Percentiles rank a stretch among this genome's conserved stretches.
Conservation (phyloP, 1,140 invertebrate species). For the Nephotettix cincticeps region DNA sequence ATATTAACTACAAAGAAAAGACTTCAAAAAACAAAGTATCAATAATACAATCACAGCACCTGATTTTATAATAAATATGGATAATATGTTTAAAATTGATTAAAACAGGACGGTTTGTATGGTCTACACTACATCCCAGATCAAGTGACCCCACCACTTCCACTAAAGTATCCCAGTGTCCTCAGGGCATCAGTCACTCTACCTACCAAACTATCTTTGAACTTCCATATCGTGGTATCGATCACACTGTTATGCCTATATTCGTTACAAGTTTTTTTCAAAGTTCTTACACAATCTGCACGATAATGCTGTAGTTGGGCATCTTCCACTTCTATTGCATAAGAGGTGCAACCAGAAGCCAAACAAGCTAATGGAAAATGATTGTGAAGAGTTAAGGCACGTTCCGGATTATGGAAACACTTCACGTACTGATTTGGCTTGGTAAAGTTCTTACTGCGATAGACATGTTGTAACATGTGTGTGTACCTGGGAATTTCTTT, state of each 20-base stretch:
- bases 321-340: slow-evolving; percentile 75
- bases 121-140: neutral
- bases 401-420: slow-evolving; percentile 90
- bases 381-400: slow-evolving; percentile 87
- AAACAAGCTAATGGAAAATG: slow-evolving; percentile 90
- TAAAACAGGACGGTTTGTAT: too few species aligned
- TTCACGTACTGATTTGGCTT: slow-evolving; percentile 93
- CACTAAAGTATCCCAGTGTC: slow-evolving; percentile 68
- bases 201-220: slow-evolving; percentile 70
- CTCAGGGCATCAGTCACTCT: slow-evolving; percentile 68
- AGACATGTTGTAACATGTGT: slow-evolving; percentile 94
- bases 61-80: too few species aligned
- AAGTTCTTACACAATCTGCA: slow-evolving; percentile 85
- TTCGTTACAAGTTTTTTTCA: slow-evolving; percentile 83
- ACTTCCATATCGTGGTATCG: slow-evolving; percentile 87
- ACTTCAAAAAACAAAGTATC: too few species aligned
- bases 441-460: slow-evolving; percentile 86
- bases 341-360: slow-evolving; percentile 81
- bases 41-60: too few species aligned
- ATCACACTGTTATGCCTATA: slow-evolving; percentile 78
- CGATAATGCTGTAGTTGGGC: slow-evolving; percentile 93
- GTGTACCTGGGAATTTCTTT: slow-evolving; percentile 84
- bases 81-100: too few species aligned
- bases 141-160: slow-evolving; percentile 17
- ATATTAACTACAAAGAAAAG: too few species aligned